These are phyloP conservation scores for Oryzias woworae DNA, from an alignment of 2,113 vertebrate genomes.

Conservation along the genomic window DNA sequence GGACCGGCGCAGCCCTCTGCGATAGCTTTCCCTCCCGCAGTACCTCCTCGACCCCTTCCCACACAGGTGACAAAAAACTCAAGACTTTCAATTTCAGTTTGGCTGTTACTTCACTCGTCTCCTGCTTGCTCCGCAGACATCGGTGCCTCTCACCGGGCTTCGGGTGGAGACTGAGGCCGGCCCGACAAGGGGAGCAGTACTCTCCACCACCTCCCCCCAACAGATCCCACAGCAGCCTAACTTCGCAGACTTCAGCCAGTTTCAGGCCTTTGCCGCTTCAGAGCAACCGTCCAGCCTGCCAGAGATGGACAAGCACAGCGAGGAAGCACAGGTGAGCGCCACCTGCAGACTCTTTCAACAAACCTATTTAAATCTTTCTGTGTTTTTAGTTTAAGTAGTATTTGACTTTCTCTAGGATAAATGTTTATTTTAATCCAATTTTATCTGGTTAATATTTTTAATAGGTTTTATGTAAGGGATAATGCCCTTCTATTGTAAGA, in stretches of 20 bases:
- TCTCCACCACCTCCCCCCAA: conserved; percentile 92
- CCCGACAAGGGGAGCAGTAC: conserved; percentile 79
- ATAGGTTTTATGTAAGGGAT: too few species aligned
- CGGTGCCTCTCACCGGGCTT: conserved; percentile 81
- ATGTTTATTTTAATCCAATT: too few species aligned
- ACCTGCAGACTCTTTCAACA: background rate
- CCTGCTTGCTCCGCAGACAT: conserved; percentile 67
- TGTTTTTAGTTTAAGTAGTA: background rate
- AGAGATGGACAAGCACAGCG: conserved; percentile 86
- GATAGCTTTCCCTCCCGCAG: conserved; percentile 92
- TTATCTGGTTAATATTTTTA: too few species aligned
- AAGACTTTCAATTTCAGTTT: background rate
- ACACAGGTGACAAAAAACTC: conserved; percentile 81
- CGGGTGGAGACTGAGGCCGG: conserved; percentile 86
- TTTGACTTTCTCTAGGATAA: too few species aligned
- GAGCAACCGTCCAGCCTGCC: conserved; percentile 86
- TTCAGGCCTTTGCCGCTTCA: conserved; percentile 87
- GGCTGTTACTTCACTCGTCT: background rate
- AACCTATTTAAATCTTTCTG: background rate
- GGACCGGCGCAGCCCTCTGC: conserved; percentile 86
- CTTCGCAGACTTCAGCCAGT: conserved; percentile 98
- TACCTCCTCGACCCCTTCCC: conserved; percentile 93
- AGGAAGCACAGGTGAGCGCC: conserved; percentile 81
- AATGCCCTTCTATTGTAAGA: too few species aligned
- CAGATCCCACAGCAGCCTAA: conserved; percentile 99